Percentiles rank a stretch among this genome's conserved stretches.
phyloP scores from a whole-genome alignment of 2,888 invertebrate genomes.

The Melinopterus prodromus region DNA sequence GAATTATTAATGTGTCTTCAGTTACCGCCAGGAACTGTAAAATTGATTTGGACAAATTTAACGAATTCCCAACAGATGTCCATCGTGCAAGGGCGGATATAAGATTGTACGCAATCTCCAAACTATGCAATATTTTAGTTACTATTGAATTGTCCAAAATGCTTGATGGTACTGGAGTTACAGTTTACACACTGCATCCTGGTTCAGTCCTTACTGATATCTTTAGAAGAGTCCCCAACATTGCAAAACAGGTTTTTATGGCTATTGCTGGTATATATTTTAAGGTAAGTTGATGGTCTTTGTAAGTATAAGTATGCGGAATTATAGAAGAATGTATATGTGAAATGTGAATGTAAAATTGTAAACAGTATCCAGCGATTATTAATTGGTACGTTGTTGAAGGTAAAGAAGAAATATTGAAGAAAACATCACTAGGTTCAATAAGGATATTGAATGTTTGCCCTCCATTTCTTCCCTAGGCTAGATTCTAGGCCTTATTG shows the following conservation, averaged over 20 bases:
- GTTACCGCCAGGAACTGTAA: conserved; percentile 12
- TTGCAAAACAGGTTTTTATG: conserved; percentile 5
- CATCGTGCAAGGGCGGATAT: background rate
- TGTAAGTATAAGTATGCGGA: background rate
- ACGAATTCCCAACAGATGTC: conserved; percentile 27
- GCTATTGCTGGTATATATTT: conserved; percentile 16
- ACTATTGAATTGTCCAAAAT: conserved; percentile 45
- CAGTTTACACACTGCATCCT: conserved; percentile 49
- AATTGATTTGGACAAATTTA: conserved; percentile 25
- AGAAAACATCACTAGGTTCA: background rate
- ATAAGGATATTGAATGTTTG: no score
- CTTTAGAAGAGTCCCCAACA: conserved; percentile 16
- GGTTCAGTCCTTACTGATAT: conserved; percentile 41
- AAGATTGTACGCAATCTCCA: conserved; percentile 37
- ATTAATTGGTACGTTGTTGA: no score
- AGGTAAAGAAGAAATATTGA: background rate
- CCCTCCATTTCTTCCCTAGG: no score
- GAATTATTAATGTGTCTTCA: conserved; percentile 52
- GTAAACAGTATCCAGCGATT: no score
- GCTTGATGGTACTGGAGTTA: conserved; percentile 44
- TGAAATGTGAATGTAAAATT: no score
- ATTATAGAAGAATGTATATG: background rate
- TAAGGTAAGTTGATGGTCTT: conserved; percentile 29
- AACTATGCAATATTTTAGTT: conserved; percentile 49
- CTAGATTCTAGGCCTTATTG: no score